Percentiles rank a stretch among this genome's conserved stretches.
Evolutionary conservation across 2,113 vertebrate genomes (phyloP).

Genomic region (Elgaria multicarinata): DNA sequence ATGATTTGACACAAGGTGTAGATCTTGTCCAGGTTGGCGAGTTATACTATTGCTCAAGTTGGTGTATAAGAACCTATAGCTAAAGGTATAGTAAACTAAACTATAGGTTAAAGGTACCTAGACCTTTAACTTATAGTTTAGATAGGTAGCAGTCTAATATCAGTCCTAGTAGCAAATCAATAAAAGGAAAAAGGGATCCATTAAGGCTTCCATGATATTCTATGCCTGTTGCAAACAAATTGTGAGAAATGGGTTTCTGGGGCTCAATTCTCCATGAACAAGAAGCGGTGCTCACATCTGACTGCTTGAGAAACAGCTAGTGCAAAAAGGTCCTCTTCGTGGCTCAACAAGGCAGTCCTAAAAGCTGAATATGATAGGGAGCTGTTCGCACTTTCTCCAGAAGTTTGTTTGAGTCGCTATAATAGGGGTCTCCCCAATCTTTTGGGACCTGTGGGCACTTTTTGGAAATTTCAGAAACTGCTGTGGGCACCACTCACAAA

Average conservation of each 20-base stretch:
- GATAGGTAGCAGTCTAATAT: not conserved
- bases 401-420: not conserved
- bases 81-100: too few species aligned
- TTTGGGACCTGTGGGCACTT: too few species aligned
- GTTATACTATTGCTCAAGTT: not conserved
- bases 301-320: not conserved
- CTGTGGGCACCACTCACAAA: too few species aligned
- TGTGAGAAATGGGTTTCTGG: not conserved
- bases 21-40: not conserved
- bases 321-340: not conserved
- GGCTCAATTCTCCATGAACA: not conserved
- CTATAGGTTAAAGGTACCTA: not conserved
- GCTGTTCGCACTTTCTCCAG: not conserved
- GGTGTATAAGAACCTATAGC: not conserved
- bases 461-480: too few species aligned
- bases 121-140: too few species aligned
- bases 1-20: too few species aligned
- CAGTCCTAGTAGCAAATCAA: not conserved
- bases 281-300: not conserved
- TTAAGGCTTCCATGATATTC: not conserved
- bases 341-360: not conserved
- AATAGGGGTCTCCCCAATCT: too few species aligned
- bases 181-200: not conserved
- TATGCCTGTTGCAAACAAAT: not conserved
- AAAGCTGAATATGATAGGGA: not conserved